A percentile compares a stretch with the other conserved stretches of the same genome.
These are phyloP conservation scores for Conistra vaccinii DNA, from an alignment of 2,888 invertebrate genomes.

Conservation along the genomic window DNA sequence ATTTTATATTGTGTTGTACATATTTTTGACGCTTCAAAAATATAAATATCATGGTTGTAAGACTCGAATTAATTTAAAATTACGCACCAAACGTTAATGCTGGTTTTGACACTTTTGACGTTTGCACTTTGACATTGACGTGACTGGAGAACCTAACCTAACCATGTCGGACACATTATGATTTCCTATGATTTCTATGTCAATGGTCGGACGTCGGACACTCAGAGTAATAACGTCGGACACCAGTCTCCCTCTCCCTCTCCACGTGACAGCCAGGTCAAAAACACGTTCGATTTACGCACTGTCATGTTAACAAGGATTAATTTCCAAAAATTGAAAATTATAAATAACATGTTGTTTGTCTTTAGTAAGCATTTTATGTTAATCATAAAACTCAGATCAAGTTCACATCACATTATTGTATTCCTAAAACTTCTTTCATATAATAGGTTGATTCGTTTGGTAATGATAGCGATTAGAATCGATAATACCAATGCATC, in stretches of 20 bases:
- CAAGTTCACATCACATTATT: background rate
- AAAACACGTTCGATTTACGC: background rate
- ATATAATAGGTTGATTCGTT: background rate
- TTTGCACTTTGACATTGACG: conserved; percentile 19
- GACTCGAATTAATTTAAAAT: conserved; percentile 45
- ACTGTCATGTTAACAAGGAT: background rate
- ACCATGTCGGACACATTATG: no score
- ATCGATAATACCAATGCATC: background rate
- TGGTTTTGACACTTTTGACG: conserved; percentile 33
- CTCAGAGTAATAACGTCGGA: no score
- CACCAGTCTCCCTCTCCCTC: background rate
- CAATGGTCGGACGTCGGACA: no score
- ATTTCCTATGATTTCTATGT: no score
- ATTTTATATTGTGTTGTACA: conserved; percentile 12
- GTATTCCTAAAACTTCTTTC: background rate
- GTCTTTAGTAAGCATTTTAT: no score
- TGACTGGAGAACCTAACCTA: no score
- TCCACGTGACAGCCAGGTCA: background rate
- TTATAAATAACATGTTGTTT: no score
- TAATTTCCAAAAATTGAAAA: no score
- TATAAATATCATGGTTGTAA: conserved; percentile 35
- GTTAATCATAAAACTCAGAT: background rate
- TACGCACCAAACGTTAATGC: conserved; percentile 45
- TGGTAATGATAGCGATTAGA: background rate
- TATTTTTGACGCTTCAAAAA: conserved; percentile 7